phyloP scores from a whole-genome alignment of 2,113 vertebrate genomes.

The Paramisgurnus dabryanus region DNA sequence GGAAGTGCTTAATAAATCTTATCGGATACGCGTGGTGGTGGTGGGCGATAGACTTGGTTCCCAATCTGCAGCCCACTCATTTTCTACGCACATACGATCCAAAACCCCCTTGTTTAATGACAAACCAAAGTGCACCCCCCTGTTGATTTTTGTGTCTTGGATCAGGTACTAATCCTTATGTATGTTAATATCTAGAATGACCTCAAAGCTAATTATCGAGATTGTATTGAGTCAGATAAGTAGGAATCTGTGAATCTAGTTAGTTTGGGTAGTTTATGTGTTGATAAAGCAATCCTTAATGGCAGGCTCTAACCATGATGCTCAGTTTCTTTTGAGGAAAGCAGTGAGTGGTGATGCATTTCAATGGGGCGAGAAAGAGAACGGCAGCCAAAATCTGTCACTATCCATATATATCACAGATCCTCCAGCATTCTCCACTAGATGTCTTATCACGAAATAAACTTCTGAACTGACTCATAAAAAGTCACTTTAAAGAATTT shows the following conservation, averaged over 20 bases:
- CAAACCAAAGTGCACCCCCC: neutral
- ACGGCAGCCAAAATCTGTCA: constrained; percentile 5
- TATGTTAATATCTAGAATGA: neutral
- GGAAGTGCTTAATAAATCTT: neutral
- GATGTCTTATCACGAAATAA: no score
- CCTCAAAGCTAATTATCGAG: neutral
- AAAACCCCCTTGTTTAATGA: neutral
- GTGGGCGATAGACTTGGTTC: neutral
- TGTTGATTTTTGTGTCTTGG: neutral
- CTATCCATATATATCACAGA: neutral
- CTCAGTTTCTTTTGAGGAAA: neutral
- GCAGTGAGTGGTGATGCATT: constrained; percentile 45
- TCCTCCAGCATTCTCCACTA: no score
- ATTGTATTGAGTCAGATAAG: neutral
- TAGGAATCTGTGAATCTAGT: neutral
- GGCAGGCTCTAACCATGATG: constrained; percentile 36
- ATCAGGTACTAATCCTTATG: neutral
- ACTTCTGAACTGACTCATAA: no score
- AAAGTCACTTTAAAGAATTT: no score
- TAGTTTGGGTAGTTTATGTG: neutral
- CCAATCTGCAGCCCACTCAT: neutral
- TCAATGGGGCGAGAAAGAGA: constrained; percentile 41
- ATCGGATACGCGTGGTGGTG: neutral
- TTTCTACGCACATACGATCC: neutral
- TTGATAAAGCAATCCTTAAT: neutral